phyloP scores from a whole-genome alignment of 2,113 vertebrate genomes.

The Haliaeetus leucogaster region DNA sequence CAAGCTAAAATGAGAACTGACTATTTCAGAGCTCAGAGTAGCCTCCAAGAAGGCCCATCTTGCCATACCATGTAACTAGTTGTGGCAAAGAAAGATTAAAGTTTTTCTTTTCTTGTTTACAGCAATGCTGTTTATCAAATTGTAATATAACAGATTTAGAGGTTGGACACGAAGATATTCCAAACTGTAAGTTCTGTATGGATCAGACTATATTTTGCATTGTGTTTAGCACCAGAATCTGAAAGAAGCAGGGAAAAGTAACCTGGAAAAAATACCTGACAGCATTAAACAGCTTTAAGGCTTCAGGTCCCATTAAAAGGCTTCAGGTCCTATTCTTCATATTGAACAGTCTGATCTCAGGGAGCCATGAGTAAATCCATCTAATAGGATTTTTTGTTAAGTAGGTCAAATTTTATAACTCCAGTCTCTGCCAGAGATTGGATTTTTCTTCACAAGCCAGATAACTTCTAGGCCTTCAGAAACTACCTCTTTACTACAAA shows the following conservation, averaged over 20 bases:
- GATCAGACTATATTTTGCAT: background rate
- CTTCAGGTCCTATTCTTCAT: background rate
- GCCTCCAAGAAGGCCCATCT: background rate
- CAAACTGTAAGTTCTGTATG: background rate
- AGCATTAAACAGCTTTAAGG: background rate
- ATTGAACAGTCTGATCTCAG: background rate
- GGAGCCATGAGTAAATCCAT: slow-evolving; percentile 23
- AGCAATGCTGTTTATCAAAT: background rate
- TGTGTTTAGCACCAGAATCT: background rate
- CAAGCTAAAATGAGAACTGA: background rate
- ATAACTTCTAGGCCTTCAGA: slow-evolving; percentile 16
- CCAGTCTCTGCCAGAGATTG: background rate
- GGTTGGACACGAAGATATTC: background rate
- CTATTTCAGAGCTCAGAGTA: background rate
- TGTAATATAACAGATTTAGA: background rate
- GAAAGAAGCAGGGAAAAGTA: background rate
- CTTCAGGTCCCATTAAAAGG: slow-evolving; percentile 12
- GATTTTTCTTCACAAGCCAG: slow-evolving; percentile 16
- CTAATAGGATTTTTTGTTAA: slow-evolving; percentile 62
- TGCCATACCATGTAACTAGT: background rate
- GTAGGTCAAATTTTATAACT: slow-evolving; percentile 48
- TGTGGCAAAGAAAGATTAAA: background rate
- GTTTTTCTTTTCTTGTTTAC: background rate
- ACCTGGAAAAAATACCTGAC: background rate
- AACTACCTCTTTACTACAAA: background rate